A percentile compares a stretch with the other conserved stretches of the same genome.
These are phyloP conservation scores for Galeruca laticollis DNA, from an alignment of 2,888 invertebrate genomes.

Conservation along the genomic window DNA sequence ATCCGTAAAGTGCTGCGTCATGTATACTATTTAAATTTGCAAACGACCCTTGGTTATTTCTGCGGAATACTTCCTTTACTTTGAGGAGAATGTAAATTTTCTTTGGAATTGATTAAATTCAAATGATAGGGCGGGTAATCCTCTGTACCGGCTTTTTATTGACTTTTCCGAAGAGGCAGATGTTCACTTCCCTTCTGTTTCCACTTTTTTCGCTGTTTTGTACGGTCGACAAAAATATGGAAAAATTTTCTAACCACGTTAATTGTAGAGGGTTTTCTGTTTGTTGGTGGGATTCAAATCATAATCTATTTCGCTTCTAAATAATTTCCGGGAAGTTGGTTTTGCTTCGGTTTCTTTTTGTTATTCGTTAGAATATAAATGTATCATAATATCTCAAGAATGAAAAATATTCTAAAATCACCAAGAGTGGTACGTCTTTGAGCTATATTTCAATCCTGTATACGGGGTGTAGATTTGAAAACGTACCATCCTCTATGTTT, in stretches of 20 bases:
- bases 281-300: neutral
- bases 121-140: constrained; percentile 33
- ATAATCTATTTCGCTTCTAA: constrained; percentile 13
- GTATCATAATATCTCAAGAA: too few species aligned
- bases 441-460: too few species aligned
- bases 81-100: constrained; percentile 29
- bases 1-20: constrained; percentile 64
- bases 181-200: constrained; percentile 6
- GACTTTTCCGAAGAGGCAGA: constrained; percentile 13
- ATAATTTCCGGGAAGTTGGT: neutral
- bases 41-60: constrained; percentile 58
- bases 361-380: too few species aligned
- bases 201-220: constrained; percentile 8
- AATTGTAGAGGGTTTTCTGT: constrained; percentile 8
- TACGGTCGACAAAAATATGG: constrained; percentile 14
- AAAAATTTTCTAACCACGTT: constrained; percentile 10
- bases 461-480: too few species aligned
- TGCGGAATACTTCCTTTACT: constrained; percentile 43
- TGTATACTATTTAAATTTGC: constrained; percentile 65
- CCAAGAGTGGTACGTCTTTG: too few species aligned
- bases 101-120: constrained; percentile 35
- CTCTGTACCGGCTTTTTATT: constrained; percentile 16
- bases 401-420: too few species aligned
- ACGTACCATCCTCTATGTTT: too few species aligned
- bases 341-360: neutral